Evolutionary conservation across 2,888 invertebrate species (phyloP), one percentile per base, ranked within the genome.

Genomic region (Leptopterna dolabrata): DNA sequence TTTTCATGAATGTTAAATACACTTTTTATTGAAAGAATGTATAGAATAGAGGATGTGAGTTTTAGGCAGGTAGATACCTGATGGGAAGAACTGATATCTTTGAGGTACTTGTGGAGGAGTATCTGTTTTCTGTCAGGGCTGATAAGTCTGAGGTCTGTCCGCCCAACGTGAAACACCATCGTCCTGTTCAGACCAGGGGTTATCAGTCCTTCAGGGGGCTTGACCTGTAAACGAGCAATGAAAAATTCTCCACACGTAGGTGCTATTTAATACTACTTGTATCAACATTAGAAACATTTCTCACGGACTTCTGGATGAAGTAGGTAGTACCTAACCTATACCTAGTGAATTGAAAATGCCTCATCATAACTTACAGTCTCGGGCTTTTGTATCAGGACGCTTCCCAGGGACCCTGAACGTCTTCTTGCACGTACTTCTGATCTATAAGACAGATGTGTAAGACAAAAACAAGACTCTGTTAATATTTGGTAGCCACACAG

Each of bases 71-170:
- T n/a, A n/a, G n/a, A n/a, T 91, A 94, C 94, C 91, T 97, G 95
- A 1, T 97, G 95, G 90, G 97, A 97, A 89, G 96, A 96, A 0
- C 96, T 95, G 14, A 99, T 96, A 91, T 98, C 98, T 90, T 95
- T 96, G 91, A 98, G 95, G 73, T 95, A 95, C 89, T 97, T 96
- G 90, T 97, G 96, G 9, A 98, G 93, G 9, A 98, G 93, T 14
- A 97, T 95, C 90, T 96, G 96, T 91, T 99, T 99, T 87, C 97
- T 94, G 91, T 98, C 98, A 0, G 98, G 97, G 90, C 97, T 98
- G 89, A 99, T 98, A 6, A 99, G 94, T 76, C 97, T 94, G 14
- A 99, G 93, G 91, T 98, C 98, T 30, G 95, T 94, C 76, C 96
- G 94, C 7, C 97, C 98, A 9, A 99, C 96, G 93, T 95, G 95